Base-by-base conservation (phyloP, 64 coral and sea anemone species). In the Platygyra sinensis region DNA sequence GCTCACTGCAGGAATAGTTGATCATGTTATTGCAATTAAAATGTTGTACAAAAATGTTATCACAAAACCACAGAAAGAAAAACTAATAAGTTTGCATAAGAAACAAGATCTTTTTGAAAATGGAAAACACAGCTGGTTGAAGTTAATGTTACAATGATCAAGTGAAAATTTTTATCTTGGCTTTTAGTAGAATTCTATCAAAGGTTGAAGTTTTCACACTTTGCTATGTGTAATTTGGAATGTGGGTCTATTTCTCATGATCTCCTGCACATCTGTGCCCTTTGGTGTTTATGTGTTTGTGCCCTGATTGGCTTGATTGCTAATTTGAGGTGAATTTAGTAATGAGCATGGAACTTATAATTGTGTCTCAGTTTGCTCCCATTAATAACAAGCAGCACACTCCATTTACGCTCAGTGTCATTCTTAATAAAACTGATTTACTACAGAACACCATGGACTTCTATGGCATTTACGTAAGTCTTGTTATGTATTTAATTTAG, bases 401-500 rank as follows among this genome's bases (percentile, higher is more conserved):
- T 83, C 19, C 30, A 64, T 67, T 67, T 31, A 65, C 22, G 10
- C 54, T 24, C 29, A 4, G 33, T n/a, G 19, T 46, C 80, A 67
- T 83, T 83, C 63, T 25, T 72, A 42, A 46, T 46, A 46, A 46
- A 5, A 50, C 63, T 51, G 63, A 71, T 29, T 85, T 72, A 12
- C 81, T 69, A 22, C 62, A 67, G 38, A 67, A 57, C 22, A 15
- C 32, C 14, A 85, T 85, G 81, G 81, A 85, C 39, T 85, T 71
- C 22, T 85, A 85, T 38, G 42, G 81, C 20, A 85, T 85, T 63
- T 85, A 85, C 39, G 81, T 85, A 50, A 85, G 81, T 85, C 16
- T 72, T 50, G 36, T 24, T 9, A 22, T 24, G 5, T 24, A 51
- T 51, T 77, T 49, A 50, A 50, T 50, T 18, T 49, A 3, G n/a